Conservation (phyloP, 64 coral and sea anemone species). For the Astreopora myriophthalma region DNA sequence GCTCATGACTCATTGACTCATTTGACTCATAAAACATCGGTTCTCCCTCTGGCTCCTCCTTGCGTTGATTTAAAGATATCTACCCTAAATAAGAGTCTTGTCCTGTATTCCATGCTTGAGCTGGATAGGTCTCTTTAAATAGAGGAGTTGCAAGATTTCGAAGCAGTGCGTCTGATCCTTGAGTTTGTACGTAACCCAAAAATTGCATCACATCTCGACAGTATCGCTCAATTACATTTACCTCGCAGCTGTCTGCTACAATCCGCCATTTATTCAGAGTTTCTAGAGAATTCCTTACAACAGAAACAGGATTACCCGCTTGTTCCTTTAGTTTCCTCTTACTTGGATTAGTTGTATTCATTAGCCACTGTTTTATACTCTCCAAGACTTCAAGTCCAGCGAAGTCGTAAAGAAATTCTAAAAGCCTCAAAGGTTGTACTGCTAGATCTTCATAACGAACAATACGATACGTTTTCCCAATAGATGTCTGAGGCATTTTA, state of each 20-base stretch:
- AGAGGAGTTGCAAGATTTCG: conserved; percentile 21
- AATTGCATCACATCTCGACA: conserved; percentile 36
- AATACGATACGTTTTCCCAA: not conserved
- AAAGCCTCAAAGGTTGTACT: not conserved
- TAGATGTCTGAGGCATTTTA: not conserved
- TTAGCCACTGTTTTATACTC: not conserved
- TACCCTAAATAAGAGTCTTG: not conserved
- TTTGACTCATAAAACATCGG: too few relatives aligned
- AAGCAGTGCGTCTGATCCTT: conserved; percentile 6
- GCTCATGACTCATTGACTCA: too few relatives aligned
- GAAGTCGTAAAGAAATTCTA: not conserved
- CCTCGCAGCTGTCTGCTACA: not conserved
- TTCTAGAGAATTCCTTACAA: not conserved
- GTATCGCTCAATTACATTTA: conserved; percentile 8
- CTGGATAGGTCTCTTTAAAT: not conserved
- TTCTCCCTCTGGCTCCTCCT: too few relatives aligned
- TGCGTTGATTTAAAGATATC: too few relatives aligned
- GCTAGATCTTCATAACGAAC: conserved; percentile 32
- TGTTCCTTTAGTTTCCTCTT: not conserved
- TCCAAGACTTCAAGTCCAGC: conserved; percentile 4
- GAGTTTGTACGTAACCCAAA: conserved; percentile 13
- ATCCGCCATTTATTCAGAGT: conserved; percentile 11
- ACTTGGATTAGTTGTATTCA: not conserved
- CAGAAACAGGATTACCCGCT: not conserved
- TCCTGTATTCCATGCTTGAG: not conserved